Conservation (phyloP, 2,888 invertebrate species). For the Meandrusa payeni region DNA sequence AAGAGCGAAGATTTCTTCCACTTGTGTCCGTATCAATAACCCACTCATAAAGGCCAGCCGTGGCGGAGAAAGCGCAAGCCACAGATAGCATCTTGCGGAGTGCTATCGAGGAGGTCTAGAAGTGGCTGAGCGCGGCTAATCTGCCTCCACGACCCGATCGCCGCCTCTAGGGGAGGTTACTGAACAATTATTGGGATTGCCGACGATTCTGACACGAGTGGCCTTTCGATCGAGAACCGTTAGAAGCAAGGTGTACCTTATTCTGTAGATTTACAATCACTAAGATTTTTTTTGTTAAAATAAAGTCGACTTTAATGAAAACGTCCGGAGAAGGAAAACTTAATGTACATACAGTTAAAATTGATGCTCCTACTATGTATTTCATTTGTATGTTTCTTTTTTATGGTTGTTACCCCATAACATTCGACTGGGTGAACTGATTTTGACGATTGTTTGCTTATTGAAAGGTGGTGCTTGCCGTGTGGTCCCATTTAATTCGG, state of each 20-base stretch:
- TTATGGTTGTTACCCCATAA: too few relatives aligned
- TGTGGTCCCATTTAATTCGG: too few relatives aligned
- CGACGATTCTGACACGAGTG: conserved; percentile 19
- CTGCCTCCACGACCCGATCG: conserved; percentile 59
- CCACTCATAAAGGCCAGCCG: conserved; percentile 47
- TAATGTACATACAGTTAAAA: too few relatives aligned
- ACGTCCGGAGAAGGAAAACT: too few relatives aligned
- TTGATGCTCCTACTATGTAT: too few relatives aligned
- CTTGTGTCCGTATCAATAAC: conserved; percentile 58
- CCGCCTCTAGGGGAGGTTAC: conserved; percentile 30
- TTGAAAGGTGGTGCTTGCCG: too few relatives aligned
- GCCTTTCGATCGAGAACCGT: conserved; percentile 18
- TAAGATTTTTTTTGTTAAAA: too few relatives aligned
- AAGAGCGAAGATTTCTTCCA: conserved; percentile 20
- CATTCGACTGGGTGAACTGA: too few relatives aligned
- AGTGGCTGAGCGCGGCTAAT: conserved; percentile 66
- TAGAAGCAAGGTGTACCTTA: conserved; percentile 1
- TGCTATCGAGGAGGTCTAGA: conserved; percentile 39
- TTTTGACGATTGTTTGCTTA: too few relatives aligned
- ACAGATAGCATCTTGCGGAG: conserved; percentile 53
- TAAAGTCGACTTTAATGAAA: too few relatives aligned
- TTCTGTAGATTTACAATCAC: neutral
- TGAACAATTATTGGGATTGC: conserved; percentile 35
- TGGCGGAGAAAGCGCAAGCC: conserved; percentile 59
- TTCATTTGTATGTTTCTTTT: too few relatives aligned